A percentile compares a stretch with the other conserved stretches of the same genome.
These are phyloP conservation scores for Drosophila colorata DNA, from an alignment of 2,888 invertebrate genomes.

Conservation along the genomic window DNA sequence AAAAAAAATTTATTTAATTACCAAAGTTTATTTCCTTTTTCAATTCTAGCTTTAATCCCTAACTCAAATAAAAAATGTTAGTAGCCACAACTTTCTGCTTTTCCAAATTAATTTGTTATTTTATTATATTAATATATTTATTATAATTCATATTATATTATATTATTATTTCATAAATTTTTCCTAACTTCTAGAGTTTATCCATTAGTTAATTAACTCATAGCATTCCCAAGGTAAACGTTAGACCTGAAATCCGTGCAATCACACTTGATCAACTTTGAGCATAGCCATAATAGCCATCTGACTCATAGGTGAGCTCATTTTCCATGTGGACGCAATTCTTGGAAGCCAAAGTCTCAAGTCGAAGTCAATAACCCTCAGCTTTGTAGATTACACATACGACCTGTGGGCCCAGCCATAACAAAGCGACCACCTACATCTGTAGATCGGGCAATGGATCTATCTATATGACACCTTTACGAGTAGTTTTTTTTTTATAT, in stretches of 20 bases:
- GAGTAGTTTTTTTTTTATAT: constrained; percentile 3
- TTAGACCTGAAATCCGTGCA: not conserved
- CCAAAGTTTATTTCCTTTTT: too few relatives aligned
- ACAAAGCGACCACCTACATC: constrained; percentile 19
- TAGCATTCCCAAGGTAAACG: too few relatives aligned
- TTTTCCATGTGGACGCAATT: constrained; percentile 36
- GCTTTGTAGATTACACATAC: constrained; percentile 63
- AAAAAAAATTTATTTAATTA: too few relatives aligned
- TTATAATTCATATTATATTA: too few relatives aligned
- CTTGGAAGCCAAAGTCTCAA: constrained; percentile 50
- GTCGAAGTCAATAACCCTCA: constrained; percentile 65
- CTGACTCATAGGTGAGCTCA: constrained; percentile 56
- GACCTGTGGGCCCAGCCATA: constrained; percentile 37
- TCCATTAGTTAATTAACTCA: too few relatives aligned
- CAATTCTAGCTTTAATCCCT: too few relatives aligned
- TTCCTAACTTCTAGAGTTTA: too few relatives aligned
- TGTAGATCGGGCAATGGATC: constrained; percentile 11
- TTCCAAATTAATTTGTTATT: too few relatives aligned
- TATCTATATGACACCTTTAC: constrained; percentile 47
- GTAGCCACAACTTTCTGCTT: too few relatives aligned
- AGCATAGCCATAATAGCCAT: constrained; percentile 13
- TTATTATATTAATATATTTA: too few relatives aligned
- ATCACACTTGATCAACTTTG: constrained; percentile 1
- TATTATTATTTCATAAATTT: too few relatives aligned
- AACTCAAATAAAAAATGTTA: too few relatives aligned